Conservation (phyloP, 2,888 invertebrate genomes). For the Leptopilina myrica region DNA sequence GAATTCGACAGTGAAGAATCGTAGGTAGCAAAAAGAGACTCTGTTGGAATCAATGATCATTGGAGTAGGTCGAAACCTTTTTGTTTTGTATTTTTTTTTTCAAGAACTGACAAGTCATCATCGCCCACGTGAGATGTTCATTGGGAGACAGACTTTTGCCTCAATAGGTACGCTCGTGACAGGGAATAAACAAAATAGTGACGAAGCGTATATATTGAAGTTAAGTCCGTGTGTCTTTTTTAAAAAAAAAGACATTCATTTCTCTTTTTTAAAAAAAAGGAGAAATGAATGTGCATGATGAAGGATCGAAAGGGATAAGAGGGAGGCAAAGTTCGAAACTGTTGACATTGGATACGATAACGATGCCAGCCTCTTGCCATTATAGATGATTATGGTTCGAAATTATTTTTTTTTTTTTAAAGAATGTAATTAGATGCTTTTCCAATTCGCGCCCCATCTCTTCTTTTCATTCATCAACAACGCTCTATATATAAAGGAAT, state of each 20-base stretch:
- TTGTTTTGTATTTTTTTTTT: not conserved
- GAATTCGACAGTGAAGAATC: slow-evolving; percentile 36
- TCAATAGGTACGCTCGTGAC: slow-evolving; percentile 64
- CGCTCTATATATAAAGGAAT: not conserved
- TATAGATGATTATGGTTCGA: slow-evolving; percentile 64
- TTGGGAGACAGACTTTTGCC: slow-evolving; percentile 50
- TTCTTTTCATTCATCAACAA: not conserved
- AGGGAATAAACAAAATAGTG: slow-evolving; percentile 72
- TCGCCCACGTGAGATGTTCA: slow-evolving; percentile 63
- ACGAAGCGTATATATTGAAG: slow-evolving; percentile 67
- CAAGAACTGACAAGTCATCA: slow-evolving; percentile 62
- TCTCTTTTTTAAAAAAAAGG: no score
- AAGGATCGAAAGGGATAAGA: slow-evolving; percentile 49
- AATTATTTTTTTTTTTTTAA: slow-evolving; percentile 51
- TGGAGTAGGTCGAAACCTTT: slow-evolving; percentile 53
- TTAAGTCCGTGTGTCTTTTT: slow-evolving; percentile 45
- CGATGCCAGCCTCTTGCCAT: slow-evolving; percentile 64
- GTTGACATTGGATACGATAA: slow-evolving; percentile 64
- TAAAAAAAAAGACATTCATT: no score
- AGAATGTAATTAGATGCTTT: slow-evolving; percentile 60
- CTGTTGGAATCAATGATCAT: slow-evolving; percentile 59
- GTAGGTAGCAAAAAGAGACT: slow-evolving; percentile 44
- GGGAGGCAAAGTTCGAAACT: slow-evolving; percentile 51
- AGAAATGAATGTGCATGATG: slow-evolving; percentile 54
- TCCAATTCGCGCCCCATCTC: slow-evolving; percentile 44